These are phyloP conservation scores for Thereva nobilitata DNA, from an alignment of 2,888 invertebrate species.

Conservation along the genomic window DNA sequence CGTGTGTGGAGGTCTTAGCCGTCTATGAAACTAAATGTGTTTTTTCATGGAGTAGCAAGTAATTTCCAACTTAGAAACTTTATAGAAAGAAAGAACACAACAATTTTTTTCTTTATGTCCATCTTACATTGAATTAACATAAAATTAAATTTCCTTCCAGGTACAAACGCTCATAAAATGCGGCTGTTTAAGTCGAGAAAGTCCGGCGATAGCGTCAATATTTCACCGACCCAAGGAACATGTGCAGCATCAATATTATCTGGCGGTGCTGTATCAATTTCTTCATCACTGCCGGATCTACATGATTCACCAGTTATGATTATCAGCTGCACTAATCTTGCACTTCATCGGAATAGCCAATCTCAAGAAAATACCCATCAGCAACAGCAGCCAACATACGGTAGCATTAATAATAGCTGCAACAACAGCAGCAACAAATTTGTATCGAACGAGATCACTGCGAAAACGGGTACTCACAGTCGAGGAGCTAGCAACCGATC, in stretches of 20 bases:
- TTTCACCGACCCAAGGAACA: conserved; percentile 41
- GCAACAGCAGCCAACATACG: conserved; percentile 49
- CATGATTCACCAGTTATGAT: conserved; percentile 58
- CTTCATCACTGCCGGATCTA: conserved; percentile 56
- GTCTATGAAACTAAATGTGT: too few species aligned
- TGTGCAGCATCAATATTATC: conserved; percentile 15
- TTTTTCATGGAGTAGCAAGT: too few species aligned
- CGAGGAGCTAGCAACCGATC: conserved; percentile 12
- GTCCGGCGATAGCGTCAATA: conserved; percentile 55
- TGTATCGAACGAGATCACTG: conserved; percentile 30
- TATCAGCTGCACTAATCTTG: conserved; percentile 56
- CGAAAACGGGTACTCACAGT: conserved; percentile 11
- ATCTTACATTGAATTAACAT: not conserved
- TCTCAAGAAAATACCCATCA: conserved; percentile 43
- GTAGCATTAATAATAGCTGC: conserved; percentile 51
- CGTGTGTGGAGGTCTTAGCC: too few species aligned
- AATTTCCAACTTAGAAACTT: too few species aligned
- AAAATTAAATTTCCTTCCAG: not conserved
- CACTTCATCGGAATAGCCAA: conserved; percentile 39
- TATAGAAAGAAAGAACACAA: too few species aligned
- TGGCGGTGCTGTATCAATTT: conserved; percentile 49
- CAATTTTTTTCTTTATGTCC: too few species aligned
- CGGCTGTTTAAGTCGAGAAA: conserved; percentile 58
- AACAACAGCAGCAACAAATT: conserved; percentile 47
- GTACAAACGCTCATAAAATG: conserved; percentile 46